phyloP scores from a whole-genome alignment of 2,113 vertebrate genomes.

The Psophia crepitans region DNA sequence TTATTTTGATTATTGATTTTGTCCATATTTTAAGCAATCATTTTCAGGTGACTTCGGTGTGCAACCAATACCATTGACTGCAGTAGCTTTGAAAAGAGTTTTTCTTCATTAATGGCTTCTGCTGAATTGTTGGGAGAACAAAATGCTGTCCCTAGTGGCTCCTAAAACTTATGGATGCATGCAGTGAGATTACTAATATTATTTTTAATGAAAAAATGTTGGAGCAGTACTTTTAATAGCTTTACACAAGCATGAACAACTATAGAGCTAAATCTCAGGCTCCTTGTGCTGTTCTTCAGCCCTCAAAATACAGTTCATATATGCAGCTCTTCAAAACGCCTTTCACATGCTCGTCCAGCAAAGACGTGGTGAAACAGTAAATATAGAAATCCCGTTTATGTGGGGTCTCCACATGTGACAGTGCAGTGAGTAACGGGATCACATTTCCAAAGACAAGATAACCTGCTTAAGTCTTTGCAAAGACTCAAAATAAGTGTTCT shows the following conservation, averaged over 20 bases:
- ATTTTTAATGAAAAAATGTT: background rate
- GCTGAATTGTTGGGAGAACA: background rate
- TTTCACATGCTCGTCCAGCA: background rate
- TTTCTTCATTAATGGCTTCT: constrained; percentile 1
- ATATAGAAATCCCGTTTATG: background rate
- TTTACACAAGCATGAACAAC: background rate
- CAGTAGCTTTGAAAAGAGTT: background rate
- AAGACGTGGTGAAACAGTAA: background rate
- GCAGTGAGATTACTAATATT: constrained; percentile 2
- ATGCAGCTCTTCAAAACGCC: background rate
- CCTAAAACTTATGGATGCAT: background rate
- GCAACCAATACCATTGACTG: background rate
- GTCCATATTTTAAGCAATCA: background rate
- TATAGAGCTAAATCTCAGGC: background rate
- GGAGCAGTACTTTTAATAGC: background rate
- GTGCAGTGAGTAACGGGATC: background rate
- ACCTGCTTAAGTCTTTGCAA: background rate
- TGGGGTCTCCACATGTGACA: background rate
- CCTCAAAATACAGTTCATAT: background rate
- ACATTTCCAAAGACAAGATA: background rate
- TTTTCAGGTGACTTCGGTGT: background rate
- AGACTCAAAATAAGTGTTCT: background rate
- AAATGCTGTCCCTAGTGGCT: background rate
- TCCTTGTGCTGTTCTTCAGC: background rate
- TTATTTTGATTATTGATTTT: background rate